Evolutionary conservation across 64 coral and sea anemone genomes (phyloP), one percentile per base, ranked within the genome.

Genomic region (Catalaphyllia jardinei): DNA sequence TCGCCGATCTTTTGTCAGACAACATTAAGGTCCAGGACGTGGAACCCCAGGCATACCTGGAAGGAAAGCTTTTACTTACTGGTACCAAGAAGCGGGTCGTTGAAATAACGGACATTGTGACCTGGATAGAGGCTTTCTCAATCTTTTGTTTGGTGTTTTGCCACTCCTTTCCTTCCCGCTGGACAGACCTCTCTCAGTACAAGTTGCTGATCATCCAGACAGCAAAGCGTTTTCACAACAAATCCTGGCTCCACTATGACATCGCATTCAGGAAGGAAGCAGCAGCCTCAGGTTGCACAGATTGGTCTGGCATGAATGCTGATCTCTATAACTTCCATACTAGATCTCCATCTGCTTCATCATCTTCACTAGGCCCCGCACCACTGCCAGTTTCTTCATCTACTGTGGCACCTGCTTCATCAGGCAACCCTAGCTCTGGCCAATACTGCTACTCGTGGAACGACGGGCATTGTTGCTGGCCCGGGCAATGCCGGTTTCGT

Each of bases 1-100:
- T 84, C 0, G 46, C 50, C 8, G 87, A 89, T n/a, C 54, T 89
- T 30, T 38, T 79, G 20, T 74, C 54, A 31, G 87, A 89, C 57
- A 89, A 89, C 39, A 29, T 78, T 5, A n/a, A 73, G 10, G 87
- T 59, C 29, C 87, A 74, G 15, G 57, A 60, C 46, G 67, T 24
- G 2, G 74, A 89, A 39, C 18, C 52, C 60, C 14, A 74, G 31
- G 27, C 61, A 1, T 77, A 77, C 61, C 31, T 62, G 29, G 75
- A 76, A 8, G 87, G 31, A n/a, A 61, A 51, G 13, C 39, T 74
- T 2, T 18, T 29, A 22, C 60, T 88, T 18, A 22, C 74, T 4
- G 12, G 33, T 19, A 74, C 42, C 52, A 33, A 72, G 22, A 52
- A 74, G 13, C 22, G 49, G 46, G 49, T 28, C 20, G 54, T 28